Evolutionary conservation across 2,888 invertebrate species (phyloP), one percentile per base, ranked within the genome.

Genomic region (Melipona bicolor): DNA sequence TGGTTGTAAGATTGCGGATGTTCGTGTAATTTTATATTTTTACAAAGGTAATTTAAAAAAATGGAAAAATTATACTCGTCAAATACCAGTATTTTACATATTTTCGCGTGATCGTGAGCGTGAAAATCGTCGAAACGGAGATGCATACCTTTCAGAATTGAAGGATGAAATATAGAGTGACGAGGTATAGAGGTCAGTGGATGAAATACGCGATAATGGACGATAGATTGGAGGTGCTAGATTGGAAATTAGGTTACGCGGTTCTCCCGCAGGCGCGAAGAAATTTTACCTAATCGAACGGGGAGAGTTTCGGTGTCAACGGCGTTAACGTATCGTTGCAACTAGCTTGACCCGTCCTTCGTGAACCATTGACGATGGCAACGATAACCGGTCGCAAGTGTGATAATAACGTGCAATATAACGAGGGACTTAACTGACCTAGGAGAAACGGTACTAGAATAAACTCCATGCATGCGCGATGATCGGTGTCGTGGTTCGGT

Each of bases 401-500:
- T 32, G 24, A 13, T 49, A 79, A 80, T 72, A 67, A 67, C 61
- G 13, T 71, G 50, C 36, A 62, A 79, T 79, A 43, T 43, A 43
- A 43, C 62, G 59, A 49, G 74, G 64, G 68, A 73, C 61, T n/a
- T 85, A 68, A 86, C 91, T 84, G 79, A 91, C 90, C 90, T 82
- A 91, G 87, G 65, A 91, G 70, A 84, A 86, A 90, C 73, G 84
- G 70, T 82, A 88, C 67, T 61, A 85, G 71, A 78, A 87, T 80
- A 74, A 87, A 89, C 82, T 87, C 73, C 83, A 87, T 88, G 59
- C 13, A 9, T 11, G 43, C 17, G 52, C 24, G 11, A 56, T 32
- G 5, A 32, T 43, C 61, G 52, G n/a, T 15, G 50, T 67, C 56
- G 64, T 68, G 49, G 64, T 77, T 73, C 21, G 9, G 15, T 56